phyloP scores from a whole-genome alignment of 2,888 invertebrate species.

The Priocnemis perturbator region DNA sequence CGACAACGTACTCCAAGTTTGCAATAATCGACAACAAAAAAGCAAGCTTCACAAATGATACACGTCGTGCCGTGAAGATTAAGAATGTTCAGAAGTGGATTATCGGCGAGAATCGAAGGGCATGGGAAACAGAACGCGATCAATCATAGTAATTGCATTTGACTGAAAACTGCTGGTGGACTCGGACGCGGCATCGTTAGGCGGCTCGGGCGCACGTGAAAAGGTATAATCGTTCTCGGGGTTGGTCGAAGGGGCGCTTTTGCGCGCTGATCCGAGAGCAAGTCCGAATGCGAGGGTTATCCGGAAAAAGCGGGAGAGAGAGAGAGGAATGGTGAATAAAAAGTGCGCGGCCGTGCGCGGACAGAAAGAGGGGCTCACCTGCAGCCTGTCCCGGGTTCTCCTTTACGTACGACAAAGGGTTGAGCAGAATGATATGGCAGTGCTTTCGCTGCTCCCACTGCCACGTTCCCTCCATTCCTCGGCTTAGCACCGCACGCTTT shows the following conservation, averaged over 20 bases:
- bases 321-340: constrained; percentile 4
- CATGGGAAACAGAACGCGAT: constrained; percentile 11
- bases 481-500: constrained; percentile 64
- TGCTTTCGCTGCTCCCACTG: constrained; percentile 74
- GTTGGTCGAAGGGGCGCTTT: constrained; percentile 20
- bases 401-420: constrained; percentile 71
- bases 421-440: constrained; percentile 73
- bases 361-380: constrained; percentile 58
- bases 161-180: constrained; percentile 9
- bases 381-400: constrained; percentile 69
- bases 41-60: no score
- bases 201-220: constrained; percentile 24
- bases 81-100: not conserved
- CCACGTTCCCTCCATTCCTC: constrained; percentile 74
- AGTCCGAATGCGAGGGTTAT: not conserved
- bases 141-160: constrained; percentile 15
- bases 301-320: not conserved
- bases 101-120: constrained; percentile 1
- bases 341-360: not conserved
- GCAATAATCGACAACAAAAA: no score
- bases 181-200: constrained; percentile 26
- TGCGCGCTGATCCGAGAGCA: constrained; percentile 21
- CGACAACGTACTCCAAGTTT: no score
- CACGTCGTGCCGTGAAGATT: not conserved
- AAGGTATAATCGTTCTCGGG: constrained; percentile 38